Conservation (phyloP, 2,888 invertebrate species). For the Sarcophaga carnaria region DNA sequence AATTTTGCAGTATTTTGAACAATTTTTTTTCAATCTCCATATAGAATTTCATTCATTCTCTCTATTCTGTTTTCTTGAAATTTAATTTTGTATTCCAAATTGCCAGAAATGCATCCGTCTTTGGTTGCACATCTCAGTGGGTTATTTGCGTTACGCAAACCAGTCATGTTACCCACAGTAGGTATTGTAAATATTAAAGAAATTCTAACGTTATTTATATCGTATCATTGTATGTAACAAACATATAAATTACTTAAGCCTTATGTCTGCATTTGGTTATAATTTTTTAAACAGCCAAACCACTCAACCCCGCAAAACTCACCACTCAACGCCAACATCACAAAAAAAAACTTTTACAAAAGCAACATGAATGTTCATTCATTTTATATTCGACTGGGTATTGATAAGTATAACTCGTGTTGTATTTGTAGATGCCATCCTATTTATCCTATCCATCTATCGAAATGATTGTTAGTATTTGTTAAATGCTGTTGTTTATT, state of each 20-base stretch:
- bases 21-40: no score
- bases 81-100: no score
- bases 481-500: slow-evolving; percentile 65
- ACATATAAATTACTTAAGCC: slow-evolving; percentile 66
- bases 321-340: background rate
- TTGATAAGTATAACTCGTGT: background rate
- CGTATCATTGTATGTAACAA: slow-evolving; percentile 59
- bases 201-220: slow-evolving; percentile 57
- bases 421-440: background rate
- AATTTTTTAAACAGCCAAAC: slow-evolving; percentile 1
- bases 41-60: no score
- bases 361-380: slow-evolving; percentile 29
- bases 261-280: slow-evolving; percentile 57
- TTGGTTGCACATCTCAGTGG: slow-evolving; percentile 36
- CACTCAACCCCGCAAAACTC: background rate
- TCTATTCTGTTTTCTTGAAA: no score
- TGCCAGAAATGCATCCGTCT: no score
- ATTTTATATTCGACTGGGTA: slow-evolving; percentile 20
- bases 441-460: slow-evolving; percentile 5
- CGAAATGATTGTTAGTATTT: slow-evolving; percentile 38
- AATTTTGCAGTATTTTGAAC: no score
- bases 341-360: background rate
- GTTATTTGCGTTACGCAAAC: background rate
- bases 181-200: slow-evolving; percentile 33
- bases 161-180: no score